Evolutionary conservation across 2,113 vertebrate species (phyloP).

Genomic region (Sciurus niger): DNA sequence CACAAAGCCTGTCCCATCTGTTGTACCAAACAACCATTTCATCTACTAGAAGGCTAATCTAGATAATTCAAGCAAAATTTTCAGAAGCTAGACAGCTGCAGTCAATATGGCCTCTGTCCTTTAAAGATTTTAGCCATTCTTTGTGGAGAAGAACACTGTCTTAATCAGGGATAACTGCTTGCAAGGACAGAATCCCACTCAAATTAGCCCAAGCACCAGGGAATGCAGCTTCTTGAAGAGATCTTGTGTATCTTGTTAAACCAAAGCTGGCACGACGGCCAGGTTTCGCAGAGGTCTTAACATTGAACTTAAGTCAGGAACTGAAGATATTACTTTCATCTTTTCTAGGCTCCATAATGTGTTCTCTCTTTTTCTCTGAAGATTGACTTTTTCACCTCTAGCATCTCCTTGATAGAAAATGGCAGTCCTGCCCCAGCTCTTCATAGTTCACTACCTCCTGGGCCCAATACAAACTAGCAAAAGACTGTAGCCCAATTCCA

Average conservation of each 20-base stretch:
- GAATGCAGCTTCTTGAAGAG: background rate
- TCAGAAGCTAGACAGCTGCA: slow-evolving; percentile 49
- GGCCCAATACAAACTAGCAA: background rate
- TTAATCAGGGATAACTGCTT: slow-evolving; percentile 34
- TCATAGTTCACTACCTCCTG: background rate
- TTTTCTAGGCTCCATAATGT: background rate
- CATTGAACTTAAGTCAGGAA: background rate
- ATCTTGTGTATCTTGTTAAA: background rate
- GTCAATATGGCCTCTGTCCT: slow-evolving; percentile 42
- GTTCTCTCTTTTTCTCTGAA: background rate
- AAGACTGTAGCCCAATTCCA: slow-evolving; percentile 32
- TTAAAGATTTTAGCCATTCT: slow-evolving; percentile 46
- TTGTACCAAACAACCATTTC: slow-evolving; percentile 48
- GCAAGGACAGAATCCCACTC: slow-evolving; percentile 13
- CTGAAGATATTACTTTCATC: slow-evolving; percentile 6
- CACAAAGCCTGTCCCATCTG: slow-evolving; percentile 58
- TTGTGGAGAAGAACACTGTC: background rate
- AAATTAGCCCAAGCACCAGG: background rate
- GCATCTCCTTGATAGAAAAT: slow-evolving; percentile 22
- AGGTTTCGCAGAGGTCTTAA: background rate
- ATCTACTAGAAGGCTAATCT: slow-evolving; percentile 50
- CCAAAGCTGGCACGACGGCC: background rate
- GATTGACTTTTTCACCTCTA: slow-evolving; percentile 1
- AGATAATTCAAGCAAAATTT: slow-evolving; percentile 69
- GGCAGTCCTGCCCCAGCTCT: background rate